Evolutionary conservation across 2,888 invertebrate genomes (phyloP).

Genomic region (Vannuccia rotundouncinata): DNA sequence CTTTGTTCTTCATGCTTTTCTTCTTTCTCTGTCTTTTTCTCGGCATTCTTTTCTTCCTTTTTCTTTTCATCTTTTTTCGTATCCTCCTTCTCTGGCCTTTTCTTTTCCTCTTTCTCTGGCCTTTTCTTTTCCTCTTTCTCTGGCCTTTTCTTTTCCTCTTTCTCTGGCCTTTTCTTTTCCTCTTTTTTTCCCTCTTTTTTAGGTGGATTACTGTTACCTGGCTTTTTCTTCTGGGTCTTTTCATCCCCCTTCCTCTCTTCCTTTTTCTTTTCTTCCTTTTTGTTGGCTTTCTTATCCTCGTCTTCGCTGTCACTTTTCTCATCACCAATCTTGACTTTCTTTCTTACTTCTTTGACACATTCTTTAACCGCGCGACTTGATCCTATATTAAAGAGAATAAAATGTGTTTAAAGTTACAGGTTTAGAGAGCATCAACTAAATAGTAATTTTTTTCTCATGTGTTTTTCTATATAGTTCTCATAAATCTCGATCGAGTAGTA

Average conservation of each 20-base stretch:
- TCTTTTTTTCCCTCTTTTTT: conserved; percentile 18
- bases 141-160: not conserved
- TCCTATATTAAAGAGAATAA: no score
- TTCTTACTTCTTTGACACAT: conserved; percentile 44
- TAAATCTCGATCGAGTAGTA: no score
- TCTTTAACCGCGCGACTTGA: conserved; percentile 51
- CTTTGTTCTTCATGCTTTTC: not conserved
- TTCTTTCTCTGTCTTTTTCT: not conserved
- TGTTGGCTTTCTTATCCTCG: not conserved
- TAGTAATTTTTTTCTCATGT: no score
- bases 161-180: conserved; percentile 6
- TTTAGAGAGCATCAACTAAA: no score
- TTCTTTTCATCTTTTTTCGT: not conserved
- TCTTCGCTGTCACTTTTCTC: not conserved
- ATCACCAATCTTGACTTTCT: not conserved
- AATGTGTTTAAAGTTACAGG: no score
- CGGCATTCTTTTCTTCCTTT: not conserved
- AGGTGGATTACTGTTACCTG: no score
- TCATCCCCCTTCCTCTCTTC: conserved; percentile 21
- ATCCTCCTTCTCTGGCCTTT: not conserved
- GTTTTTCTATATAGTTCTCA: no score
- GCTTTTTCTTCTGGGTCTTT: conserved; percentile 1
- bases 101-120: not conserved
- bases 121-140: not conserved
- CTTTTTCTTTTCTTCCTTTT: conserved; percentile 28